phyloP scores from a whole-genome alignment of 2,888 invertebrate genomes.

The Philhelius pedissequus region DNA sequence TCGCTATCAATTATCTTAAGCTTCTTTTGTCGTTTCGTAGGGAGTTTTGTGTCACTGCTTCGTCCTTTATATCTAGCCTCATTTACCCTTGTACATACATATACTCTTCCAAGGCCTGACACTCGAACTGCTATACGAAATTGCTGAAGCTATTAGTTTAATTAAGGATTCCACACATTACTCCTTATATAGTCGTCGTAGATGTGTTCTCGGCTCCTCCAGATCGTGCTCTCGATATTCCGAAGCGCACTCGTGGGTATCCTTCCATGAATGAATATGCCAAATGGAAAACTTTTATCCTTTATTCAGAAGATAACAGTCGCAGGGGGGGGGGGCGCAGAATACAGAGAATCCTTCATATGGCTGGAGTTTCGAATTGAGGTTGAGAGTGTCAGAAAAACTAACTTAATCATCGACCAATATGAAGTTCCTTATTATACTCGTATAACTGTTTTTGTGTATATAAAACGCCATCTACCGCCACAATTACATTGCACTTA shows the following conservation, averaged over 20 bases:
- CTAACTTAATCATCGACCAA: conserved; percentile 55
- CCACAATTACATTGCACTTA: conserved; percentile 31
- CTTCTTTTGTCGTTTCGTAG: conserved; percentile 64
- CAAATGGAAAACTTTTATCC: conserved; percentile 51
- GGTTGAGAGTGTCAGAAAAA: conserved; percentile 18
- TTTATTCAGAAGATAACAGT: not conserved
- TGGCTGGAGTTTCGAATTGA: not conserved
- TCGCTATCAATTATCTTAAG: conserved; percentile 68
- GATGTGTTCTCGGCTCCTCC: not conserved
- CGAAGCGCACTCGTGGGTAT: conserved; percentile 33
- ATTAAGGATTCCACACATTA: conserved; percentile 68
- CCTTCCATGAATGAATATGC: conserved; percentile 51
- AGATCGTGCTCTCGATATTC: conserved; percentile 49
- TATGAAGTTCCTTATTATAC: conserved; percentile 53
- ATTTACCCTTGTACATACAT: not conserved
- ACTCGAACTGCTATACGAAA: conserved; percentile 42
- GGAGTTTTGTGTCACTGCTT: conserved; percentile 52
- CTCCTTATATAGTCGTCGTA: conserved; percentile 27
- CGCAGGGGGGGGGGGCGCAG: no score
- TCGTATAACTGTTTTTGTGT: no score
- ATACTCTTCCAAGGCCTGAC: not conserved
- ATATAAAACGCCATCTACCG: not conserved
- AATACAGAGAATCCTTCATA: not conserved
- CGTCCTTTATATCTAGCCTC: not conserved
- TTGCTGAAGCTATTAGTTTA: conserved; percentile 67